Evolutionary conservation across 2,888 invertebrate species (phyloP).

Genomic region (Morpho achilles): DNA sequence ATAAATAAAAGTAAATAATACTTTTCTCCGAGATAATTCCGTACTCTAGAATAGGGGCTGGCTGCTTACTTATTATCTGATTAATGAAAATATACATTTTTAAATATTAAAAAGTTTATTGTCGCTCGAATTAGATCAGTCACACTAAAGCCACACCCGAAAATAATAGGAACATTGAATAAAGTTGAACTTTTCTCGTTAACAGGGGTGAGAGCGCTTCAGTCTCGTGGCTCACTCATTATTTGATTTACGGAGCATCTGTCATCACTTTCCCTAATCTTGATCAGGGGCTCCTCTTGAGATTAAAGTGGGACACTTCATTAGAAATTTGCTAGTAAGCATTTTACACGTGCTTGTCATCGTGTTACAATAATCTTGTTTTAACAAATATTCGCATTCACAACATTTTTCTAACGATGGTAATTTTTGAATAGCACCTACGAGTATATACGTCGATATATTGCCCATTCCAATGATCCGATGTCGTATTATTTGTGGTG

Average conservation of each 20-base stretch:
- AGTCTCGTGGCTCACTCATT: slow-evolving; percentile 64
- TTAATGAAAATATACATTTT: too few species aligned
- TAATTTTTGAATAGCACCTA: too few species aligned
- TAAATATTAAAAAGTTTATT: too few species aligned
- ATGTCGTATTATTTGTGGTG: not conserved
- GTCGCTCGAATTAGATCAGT: not conserved
- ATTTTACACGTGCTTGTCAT: slow-evolving; percentile 2
- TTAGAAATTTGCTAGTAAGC: slow-evolving; percentile 11
- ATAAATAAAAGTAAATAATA: too few species aligned
- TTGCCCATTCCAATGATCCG: not conserved
- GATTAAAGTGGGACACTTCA: slow-evolving; percentile 7
- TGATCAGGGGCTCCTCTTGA: slow-evolving; percentile 21
- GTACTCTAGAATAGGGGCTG: too few species aligned
- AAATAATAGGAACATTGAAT: slow-evolving; percentile 50
- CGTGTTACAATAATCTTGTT: too few species aligned
- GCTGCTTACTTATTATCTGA: too few species aligned
- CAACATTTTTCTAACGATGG: too few species aligned
- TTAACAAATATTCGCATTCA: too few species aligned
- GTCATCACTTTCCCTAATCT: slow-evolving; percentile 50
- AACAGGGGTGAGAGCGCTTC: slow-evolving; percentile 60
- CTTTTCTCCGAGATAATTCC: too few species aligned
- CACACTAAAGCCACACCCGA: slow-evolving; percentile 24
- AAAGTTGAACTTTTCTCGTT: slow-evolving; percentile 72
- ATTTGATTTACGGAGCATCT: slow-evolving; percentile 65
- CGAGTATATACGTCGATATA: not conserved